A percentile compares a stretch with the other conserved stretches of the same genome.
Conservation (phyloP, 2,113 vertebrate species). For the Psettodes erumei region DNA sequence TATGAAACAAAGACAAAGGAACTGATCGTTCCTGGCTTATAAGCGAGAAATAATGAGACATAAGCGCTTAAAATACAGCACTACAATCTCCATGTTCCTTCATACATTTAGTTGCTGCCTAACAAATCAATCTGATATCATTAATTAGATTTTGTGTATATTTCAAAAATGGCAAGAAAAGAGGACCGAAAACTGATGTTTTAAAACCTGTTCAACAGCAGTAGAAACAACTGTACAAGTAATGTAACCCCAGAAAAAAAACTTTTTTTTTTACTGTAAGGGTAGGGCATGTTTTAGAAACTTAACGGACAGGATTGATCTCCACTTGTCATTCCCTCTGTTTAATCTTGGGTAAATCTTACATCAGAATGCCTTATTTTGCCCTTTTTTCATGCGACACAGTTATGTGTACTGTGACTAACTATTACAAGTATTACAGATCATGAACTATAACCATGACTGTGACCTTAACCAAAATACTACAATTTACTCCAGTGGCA, state of each 20-base stretch:
- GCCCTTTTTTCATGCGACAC: no score
- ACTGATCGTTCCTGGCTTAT: slow-evolving; percentile 10
- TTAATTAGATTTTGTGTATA: background rate
- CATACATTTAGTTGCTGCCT: background rate
- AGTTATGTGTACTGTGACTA: no score
- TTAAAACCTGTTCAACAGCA: background rate
- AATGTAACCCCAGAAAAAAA: background rate
- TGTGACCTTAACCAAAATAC: background rate
- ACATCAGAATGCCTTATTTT: no score
- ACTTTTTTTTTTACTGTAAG: background rate
- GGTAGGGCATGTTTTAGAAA: slow-evolving; percentile 17
- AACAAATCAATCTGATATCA: background rate
- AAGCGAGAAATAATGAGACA: slow-evolving; percentile 25
- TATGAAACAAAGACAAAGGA: slow-evolving; percentile 14
- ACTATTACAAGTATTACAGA: no score
- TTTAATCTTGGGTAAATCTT: no score
- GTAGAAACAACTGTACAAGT: background rate
- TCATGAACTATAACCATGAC: background rate
- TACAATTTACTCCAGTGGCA: background rate
- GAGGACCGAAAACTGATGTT: no score
- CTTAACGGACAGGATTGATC: slow-evolving; percentile 33
- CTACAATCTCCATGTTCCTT: background rate
- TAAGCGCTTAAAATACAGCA: slow-evolving; percentile 11
- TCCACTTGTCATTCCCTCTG: slow-evolving; percentile 30
- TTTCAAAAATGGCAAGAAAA: no score